Evolutionary conservation across 1,140 invertebrate genomes (phyloP).

Genomic region (Dolichoris vasculosae): DNA sequence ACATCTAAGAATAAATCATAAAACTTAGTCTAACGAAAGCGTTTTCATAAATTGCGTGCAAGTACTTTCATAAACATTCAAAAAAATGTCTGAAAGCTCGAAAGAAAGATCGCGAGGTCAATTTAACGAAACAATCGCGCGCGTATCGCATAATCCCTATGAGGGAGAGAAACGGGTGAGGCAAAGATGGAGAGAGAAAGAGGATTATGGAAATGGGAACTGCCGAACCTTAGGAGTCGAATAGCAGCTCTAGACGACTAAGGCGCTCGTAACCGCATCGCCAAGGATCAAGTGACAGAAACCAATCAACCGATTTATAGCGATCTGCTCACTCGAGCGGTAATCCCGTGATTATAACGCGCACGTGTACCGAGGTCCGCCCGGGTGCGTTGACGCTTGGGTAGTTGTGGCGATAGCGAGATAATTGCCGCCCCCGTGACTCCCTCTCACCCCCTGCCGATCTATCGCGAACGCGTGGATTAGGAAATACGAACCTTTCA

Average conservation of each 20-base stretch:
- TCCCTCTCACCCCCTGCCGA: not conserved
- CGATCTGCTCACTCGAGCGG: slow-evolving; percentile 62
- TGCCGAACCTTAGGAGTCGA: slow-evolving; percentile 28
- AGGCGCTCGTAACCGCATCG: slow-evolving; percentile 47
- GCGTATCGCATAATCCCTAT: slow-evolving; percentile 49
- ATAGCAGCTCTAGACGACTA: slow-evolving; percentile 31
- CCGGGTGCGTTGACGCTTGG: slow-evolving; percentile 19
- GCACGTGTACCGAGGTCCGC: slow-evolving; percentile 47
- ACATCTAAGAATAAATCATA: not conserved
- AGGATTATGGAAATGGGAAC: slow-evolving; percentile 31
- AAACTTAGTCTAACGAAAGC: not conserved
- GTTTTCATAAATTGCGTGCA: not conserved
- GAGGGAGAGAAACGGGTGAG: not conserved
- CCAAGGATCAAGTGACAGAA: slow-evolving; percentile 65
- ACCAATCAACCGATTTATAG: slow-evolving; percentile 70
- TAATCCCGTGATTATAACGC: slow-evolving; percentile 68
- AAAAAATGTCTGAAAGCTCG: not conserved
- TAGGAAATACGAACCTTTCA: not conserved
- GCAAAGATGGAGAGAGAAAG: not conserved
- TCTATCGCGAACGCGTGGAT: too few species aligned
- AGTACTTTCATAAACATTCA: not conserved
- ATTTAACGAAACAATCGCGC: slow-evolving; percentile 30
- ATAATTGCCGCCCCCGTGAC: slow-evolving; percentile 26
- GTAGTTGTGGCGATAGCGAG: slow-evolving; percentile 34
- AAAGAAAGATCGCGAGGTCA: not conserved